phyloP scores from a whole-genome alignment of 2,113 vertebrate genomes.

The Clarias batrachus region DNA sequence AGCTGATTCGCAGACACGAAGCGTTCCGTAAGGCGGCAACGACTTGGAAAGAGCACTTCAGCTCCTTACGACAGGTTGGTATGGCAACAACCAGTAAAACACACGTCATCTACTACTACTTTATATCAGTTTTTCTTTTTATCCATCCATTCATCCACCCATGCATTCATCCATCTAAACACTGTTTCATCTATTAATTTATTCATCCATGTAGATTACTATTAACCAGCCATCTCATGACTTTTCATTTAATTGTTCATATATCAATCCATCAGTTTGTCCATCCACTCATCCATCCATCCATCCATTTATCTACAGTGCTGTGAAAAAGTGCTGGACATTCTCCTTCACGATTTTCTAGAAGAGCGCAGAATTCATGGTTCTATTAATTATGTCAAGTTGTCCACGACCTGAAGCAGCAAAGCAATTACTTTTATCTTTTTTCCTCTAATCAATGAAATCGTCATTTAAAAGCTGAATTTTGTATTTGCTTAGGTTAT shows the following conservation, averaged over 20 bases:
- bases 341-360: too few relatives aligned
- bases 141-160: background rate
- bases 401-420: too few relatives aligned
- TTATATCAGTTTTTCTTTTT: background rate
- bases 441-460: too few relatives aligned
- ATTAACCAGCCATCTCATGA: background rate
- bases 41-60: slow-evolving; percentile 90
- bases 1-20: slow-evolving; percentile 90
- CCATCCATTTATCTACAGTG: background rate
- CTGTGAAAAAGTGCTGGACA: too few relatives aligned
- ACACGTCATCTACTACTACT: background rate
- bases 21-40: slow-evolving; percentile 88
- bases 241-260: background rate
- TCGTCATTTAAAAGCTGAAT: too few relatives aligned
- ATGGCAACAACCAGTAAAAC: background rate
- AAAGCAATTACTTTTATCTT: too few relatives aligned
- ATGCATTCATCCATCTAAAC: background rate
- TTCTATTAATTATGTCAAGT: too few relatives aligned
- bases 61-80: slow-evolving; percentile 81
- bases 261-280: background rate
- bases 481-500: too few relatives aligned
- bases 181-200: background rate
- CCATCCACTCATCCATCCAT: background rate
- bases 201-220: too few relatives aligned
- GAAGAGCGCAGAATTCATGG: too few relatives aligned